phyloP scores from a whole-genome alignment of 1,140 invertebrate genomes.

The Centruroides sculpturatus region DNA sequence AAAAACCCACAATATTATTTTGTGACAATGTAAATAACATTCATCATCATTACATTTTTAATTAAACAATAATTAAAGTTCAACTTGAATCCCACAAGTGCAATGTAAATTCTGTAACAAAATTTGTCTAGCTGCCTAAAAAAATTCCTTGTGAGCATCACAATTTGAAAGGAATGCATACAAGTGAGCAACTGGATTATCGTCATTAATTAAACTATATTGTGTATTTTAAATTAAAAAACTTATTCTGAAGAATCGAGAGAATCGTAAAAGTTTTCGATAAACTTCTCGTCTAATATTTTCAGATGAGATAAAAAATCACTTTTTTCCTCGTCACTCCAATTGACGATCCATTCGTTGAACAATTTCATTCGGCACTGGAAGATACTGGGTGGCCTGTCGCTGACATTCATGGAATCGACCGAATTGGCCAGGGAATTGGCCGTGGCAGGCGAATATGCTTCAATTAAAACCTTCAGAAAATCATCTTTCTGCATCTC shows the following conservation, averaged over 20 bases:
- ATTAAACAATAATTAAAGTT: too few species aligned
- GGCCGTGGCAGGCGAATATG: slow-evolving; percentile 8
- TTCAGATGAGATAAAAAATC: slow-evolving; percentile 16
- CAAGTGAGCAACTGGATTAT: too few species aligned
- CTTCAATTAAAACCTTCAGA: slow-evolving; percentile 52
- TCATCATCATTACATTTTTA: too few species aligned
- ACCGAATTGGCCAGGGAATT: slow-evolving; percentile 10
- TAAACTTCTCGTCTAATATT: slow-evolving; percentile 18
- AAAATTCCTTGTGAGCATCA: too few species aligned
- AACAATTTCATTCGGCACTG: slow-evolving; percentile 79
- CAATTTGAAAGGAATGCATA: too few species aligned
- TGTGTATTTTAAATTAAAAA: too few species aligned
- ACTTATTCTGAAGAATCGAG: background rate
- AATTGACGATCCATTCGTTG: slow-evolving; percentile 66
- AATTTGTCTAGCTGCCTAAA: too few species aligned
- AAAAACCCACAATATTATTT: too few species aligned
- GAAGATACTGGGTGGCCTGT: slow-evolving; percentile 64
- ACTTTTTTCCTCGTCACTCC: slow-evolving; percentile 51
- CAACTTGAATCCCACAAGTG: too few species aligned
- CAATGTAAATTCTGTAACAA: too few species aligned
- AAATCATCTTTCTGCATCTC: slow-evolving; percentile 72
- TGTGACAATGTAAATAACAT: too few species aligned
- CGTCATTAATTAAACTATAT: too few species aligned
- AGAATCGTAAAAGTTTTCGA: slow-evolving; percentile 16
- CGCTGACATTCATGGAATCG: slow-evolving; percentile 8